Evolutionary conservation across 2,113 vertebrate species (phyloP).

Genomic region (Donacobius atricapilla): DNA sequence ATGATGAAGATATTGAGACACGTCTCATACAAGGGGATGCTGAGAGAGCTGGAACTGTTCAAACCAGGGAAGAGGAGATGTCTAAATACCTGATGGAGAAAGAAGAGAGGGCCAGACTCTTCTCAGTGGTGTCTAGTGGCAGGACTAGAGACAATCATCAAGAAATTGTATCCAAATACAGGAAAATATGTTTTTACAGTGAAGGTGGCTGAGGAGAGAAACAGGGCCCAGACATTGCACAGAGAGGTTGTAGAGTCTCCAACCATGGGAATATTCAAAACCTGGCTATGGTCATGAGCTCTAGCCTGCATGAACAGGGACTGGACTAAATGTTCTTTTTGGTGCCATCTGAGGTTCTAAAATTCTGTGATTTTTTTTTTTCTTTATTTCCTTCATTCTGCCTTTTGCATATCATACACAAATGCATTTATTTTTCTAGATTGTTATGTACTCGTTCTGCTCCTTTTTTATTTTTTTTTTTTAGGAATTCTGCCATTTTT

Average conservation of each 20-base stretch:
- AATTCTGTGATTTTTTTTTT: not conserved
- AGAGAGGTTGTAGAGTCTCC: not conserved
- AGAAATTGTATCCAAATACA: not conserved
- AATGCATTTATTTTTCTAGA: not conserved
- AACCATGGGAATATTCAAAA: not conserved
- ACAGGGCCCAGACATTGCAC: not conserved
- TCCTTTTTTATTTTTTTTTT: not conserved
- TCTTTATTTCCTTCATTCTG: not conserved
- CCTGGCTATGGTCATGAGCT: not conserved
- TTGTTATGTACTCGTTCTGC: not conserved
- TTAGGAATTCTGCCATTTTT: not conserved
- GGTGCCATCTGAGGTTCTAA: not conserved
- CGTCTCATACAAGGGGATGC: not conserved
- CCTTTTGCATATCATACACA: not conserved
- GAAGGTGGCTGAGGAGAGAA: not conserved
- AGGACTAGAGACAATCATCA: not conserved
- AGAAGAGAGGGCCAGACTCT: not conserved
- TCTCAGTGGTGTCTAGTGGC: not conserved
- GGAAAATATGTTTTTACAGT: not conserved
- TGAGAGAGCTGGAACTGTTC: not conserved
- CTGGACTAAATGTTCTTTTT: not conserved
- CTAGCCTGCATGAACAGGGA: not conserved
- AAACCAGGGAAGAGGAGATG: not conserved
- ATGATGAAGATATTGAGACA: not conserved
- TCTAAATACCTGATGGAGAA: not conserved